Base-by-base conservation (phyloP, 2,888 invertebrate genomes). In the Podotricha telesiphe region DNA sequence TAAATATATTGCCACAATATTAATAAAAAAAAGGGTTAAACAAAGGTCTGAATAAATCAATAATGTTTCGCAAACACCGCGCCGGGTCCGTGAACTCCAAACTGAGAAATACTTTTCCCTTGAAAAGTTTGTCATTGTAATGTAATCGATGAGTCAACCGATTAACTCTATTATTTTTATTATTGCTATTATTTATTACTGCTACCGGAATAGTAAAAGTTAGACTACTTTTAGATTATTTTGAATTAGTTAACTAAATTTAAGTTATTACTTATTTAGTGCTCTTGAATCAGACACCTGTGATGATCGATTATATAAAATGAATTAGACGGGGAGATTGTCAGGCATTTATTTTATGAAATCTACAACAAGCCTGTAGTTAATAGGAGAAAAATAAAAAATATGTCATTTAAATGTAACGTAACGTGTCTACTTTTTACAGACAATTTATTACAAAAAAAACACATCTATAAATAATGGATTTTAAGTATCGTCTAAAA, bases 81-180 rank as follows among this genome's bases (percentile, higher is more conserved):
- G 13, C 34, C 19, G 22, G 59, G 45, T 67, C 68, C 64, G 4
- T 68, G 68, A 68, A 68, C 68, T 68, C 34, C 37, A 19, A 40
- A 22, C 55, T 40, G 50, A 40, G 63, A 58, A 63, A 62, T 17
- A 55, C 17, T 68, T 63, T 67, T 61, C 45, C 17, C 61, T 40
- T 45, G 15, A 22, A 62, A 50, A 34, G 40, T 48, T 34, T 40
- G 22, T 47, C 50, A 42, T 65, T 65, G 56, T 65, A 55, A 58
- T 47, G 51, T 51, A 58, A 40, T 13, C 77, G 71, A 77, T 76
- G 71, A 78, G 73, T 64, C 50, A 58, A 68, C 28, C 62, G 20
- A 40, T 42, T 58, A 40, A 47, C 40, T 61, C 8, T 34, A 48
- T 19, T 10, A 42, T 34, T 51, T 61, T 67, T 50, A 61, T n/a